Percentiles rank a stretch among this genome's conserved stretches.
phyloP scores from a whole-genome alignment of 2,797 vertebrate species.

The Tauraco hartlaubi region DNA sequence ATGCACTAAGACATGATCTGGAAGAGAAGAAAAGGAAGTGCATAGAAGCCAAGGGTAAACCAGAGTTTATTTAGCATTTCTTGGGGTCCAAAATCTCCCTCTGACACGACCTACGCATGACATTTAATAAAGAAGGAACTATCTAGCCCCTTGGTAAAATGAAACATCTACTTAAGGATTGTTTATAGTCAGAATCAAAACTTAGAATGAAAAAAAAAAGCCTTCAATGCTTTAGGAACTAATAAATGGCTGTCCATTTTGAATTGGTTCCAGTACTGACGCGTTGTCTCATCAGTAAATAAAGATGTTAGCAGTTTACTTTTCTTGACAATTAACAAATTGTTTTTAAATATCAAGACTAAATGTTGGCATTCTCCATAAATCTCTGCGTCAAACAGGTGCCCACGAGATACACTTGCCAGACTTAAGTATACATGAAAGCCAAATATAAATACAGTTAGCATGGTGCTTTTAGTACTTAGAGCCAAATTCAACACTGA shows the following conservation, averaged over 20 bases:
- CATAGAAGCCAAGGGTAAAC: background rate
- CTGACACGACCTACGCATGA: background rate
- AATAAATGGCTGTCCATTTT: slow-evolving; percentile 71
- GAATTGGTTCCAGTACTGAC: slow-evolving; percentile 64
- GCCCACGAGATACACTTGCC: slow-evolving; percentile 71
- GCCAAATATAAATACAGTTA: slow-evolving; percentile 70
- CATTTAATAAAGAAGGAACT: background rate
- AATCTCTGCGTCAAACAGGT: slow-evolving; percentile 75
- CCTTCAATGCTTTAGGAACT: background rate
- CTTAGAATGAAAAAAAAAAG: background rate
- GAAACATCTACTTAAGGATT: background rate
- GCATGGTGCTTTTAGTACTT: slow-evolving; percentile 5
- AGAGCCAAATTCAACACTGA: slow-evolving; percentile 35
- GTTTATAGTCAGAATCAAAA: background rate
- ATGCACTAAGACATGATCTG: background rate
- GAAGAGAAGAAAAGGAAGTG: background rate
- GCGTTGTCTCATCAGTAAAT: slow-evolving; percentile 68
- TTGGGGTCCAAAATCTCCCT: background rate
- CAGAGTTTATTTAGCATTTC: background rate
- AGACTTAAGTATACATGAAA: slow-evolving; percentile 68
- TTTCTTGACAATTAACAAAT: slow-evolving; percentile 78
- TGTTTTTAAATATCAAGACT: slow-evolving; percentile 75
- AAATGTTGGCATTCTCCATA: slow-evolving; percentile 73
- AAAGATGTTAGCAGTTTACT: slow-evolving; percentile 78
- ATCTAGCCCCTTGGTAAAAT: background rate